A percentile compares a stretch with the other conserved stretches of the same genome.
Conservation (phyloP, 2,797 vertebrate genomes). For the Peromyscus nudipes region DNA sequence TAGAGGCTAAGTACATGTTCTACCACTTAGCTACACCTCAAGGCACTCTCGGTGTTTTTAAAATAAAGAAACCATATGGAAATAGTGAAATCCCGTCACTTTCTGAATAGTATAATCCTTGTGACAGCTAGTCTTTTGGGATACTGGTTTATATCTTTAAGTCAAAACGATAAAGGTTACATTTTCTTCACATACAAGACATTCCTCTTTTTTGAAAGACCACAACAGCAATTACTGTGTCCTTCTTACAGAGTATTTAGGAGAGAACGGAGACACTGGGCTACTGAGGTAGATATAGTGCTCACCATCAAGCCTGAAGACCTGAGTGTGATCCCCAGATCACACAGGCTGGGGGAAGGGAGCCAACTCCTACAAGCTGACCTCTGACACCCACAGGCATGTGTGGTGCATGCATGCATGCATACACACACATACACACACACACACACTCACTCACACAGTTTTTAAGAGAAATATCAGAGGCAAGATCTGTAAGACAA, state of each 20-base stretch:
- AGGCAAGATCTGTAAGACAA: background rate
- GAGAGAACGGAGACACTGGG: background rate
- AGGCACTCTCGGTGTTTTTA: background rate
- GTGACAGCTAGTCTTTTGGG: background rate
- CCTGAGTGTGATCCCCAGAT: background rate
- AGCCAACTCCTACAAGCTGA: background rate
- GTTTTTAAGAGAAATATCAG: background rate
- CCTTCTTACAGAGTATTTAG: background rate
- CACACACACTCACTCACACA: background rate
- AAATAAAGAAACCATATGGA: background rate
- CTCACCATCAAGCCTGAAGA: background rate
- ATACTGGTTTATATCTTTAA: slow-evolving; percentile 15
- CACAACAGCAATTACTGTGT: background rate
- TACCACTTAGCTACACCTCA: background rate
- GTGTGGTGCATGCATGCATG: background rate
- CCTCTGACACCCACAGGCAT: background rate
- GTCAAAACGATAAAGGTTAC: background rate
- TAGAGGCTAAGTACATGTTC: too few species aligned
- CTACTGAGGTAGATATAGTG: background rate
- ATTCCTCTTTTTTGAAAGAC: slow-evolving; percentile 14
- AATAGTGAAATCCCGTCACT: background rate
- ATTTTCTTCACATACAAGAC: slow-evolving; percentile 19
- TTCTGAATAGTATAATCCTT: background rate
- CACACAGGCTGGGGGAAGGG: background rate
- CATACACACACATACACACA: background rate